A percentile compares a stretch with the other conserved stretches of the same genome.
phyloP scores from a whole-genome alignment of 1,140 invertebrate species.

The Agrilus planipennis region DNA sequence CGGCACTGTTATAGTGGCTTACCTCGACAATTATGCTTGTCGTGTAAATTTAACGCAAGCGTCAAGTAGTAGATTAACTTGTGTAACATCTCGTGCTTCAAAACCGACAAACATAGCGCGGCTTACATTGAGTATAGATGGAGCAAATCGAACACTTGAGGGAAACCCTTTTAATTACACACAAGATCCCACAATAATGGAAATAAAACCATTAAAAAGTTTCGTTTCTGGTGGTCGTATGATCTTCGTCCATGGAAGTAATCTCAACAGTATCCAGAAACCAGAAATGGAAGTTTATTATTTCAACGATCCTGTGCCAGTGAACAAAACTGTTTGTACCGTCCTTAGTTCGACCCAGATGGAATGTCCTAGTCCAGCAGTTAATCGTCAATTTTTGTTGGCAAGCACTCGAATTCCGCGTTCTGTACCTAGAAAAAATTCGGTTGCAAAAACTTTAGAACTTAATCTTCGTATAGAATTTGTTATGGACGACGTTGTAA shows the following conservation, averaged over 20 bases:
- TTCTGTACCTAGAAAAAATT: conserved; percentile 25
- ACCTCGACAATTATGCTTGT: conserved; percentile 80
- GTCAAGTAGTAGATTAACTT: conserved; percentile 77
- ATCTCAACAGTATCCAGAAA: conserved; percentile 82
- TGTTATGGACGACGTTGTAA: conserved; percentile 89
- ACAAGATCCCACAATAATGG: conserved; percentile 85
- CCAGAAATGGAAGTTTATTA: conserved; percentile 78
- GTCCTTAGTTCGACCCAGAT: conserved; percentile 83
- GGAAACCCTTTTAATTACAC: conserved; percentile 76
- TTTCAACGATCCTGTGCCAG: conserved; percentile 50
- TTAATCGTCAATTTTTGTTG: conserved; percentile 41
- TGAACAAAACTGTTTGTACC: conserved; percentile 73
- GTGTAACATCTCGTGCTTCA: conserved; percentile 64
- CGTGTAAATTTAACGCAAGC: conserved; percentile 77
- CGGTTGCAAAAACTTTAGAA: conserved; percentile 27
- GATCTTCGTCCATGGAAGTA: conserved; percentile 84
- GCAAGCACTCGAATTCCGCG: conserved; percentile 19
- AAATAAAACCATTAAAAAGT: conserved; percentile 78
- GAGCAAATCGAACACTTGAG: conserved; percentile 59
- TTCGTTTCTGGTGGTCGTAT: conserved; percentile 86
- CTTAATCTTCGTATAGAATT: conserved; percentile 71
- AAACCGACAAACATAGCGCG: conserved; percentile 45
- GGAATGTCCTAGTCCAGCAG: conserved; percentile 87
- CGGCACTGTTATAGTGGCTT: conserved; percentile 78
- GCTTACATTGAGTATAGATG: conserved; percentile 71